Evolutionary conservation across 2,888 invertebrate genomes (phyloP), one percentile per base, ranked within the genome.

Genomic region (Himalopsyche tibetana): DNA sequence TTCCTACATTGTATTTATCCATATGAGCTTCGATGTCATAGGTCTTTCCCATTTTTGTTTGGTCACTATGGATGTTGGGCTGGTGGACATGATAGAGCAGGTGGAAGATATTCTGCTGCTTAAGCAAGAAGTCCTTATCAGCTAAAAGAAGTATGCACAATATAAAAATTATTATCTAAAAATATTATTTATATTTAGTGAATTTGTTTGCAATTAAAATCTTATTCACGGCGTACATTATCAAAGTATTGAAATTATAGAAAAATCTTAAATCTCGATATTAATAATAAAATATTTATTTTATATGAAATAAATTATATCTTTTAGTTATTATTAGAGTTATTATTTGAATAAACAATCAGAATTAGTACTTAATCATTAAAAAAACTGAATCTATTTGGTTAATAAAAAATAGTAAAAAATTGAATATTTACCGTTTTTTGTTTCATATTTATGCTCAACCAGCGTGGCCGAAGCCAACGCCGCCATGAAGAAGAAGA

Each of bases 41-140:
- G 88, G 90, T 90, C 11, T 91, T 90, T 63, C 93, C 93, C 85
- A 94, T 92, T 82, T 92, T 90, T 85, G 92, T 91, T 86, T 93
- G 92, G 88, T 94, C 93, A 51, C 92, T 91, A 89, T 93, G 90
- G 85, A 93, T 92, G 88, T 94, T 92, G 0, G 94, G 94, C 90
- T 96, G 95, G 89, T 94, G 93, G 85, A 95, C 91, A 89, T 94
- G 94, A 88, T 93, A 93, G 88, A 94, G 90, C 56, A 95, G 91
- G 69, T 92, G 91, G 63, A 94, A 91, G 19, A 94, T 90, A 87
- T 94, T 92, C 88, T 92, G 92, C 89, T 94, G 94, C 89, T 92
- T 93, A 45, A 89, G 89, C 89, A 94, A 90, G 87, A 94, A 91
- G 69, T 92, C 92, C 89, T 93, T 92, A 89, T 94, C 94, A 86